phyloP scores from a whole-genome alignment of 1,140 invertebrate genomes.

The Chlorops oryzae region DNA sequence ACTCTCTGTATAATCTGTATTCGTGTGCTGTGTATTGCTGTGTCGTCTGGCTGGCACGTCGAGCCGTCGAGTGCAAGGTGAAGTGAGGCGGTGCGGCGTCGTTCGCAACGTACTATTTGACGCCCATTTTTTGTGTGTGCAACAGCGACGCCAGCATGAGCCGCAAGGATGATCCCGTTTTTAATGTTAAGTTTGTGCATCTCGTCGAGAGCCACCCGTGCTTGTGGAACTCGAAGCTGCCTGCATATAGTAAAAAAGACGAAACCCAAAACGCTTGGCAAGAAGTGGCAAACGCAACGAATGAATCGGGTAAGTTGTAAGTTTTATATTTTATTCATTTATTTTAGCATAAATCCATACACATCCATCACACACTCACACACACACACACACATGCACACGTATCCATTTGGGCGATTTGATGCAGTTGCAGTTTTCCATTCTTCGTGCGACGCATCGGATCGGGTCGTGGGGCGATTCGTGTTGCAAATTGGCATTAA shows the following conservation, averaged over 20 bases:
- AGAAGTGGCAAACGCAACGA: slow-evolving; percentile 42
- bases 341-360: no score
- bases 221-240: slow-evolving; percentile 40
- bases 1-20: background rate
- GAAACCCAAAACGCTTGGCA: slow-evolving; percentile 43
- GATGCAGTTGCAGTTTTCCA: no score
- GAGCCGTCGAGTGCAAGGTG: background rate
- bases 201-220: slow-evolving; percentile 37
- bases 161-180: slow-evolving; percentile 45
- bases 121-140: background rate
- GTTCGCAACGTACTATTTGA: background rate
- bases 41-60: background rate
- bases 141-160: slow-evolving; percentile 19
- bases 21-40: background rate
- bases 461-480: no score
- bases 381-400: background rate
- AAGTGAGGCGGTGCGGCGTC: background rate
- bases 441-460: no score
- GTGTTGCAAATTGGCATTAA: no score
- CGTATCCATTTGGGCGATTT: no score
- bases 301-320: slow-evolving; percentile 39
- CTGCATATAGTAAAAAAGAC: slow-evolving; percentile 44
- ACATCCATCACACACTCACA: background rate
- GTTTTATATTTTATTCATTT: no score
- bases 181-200: slow-evolving; percentile 43